Evolutionary conservation across 2,888 invertebrate genomes (phyloP), one percentile per base, ranked within the genome.

Genomic region (Exocentrus adspersus): DNA sequence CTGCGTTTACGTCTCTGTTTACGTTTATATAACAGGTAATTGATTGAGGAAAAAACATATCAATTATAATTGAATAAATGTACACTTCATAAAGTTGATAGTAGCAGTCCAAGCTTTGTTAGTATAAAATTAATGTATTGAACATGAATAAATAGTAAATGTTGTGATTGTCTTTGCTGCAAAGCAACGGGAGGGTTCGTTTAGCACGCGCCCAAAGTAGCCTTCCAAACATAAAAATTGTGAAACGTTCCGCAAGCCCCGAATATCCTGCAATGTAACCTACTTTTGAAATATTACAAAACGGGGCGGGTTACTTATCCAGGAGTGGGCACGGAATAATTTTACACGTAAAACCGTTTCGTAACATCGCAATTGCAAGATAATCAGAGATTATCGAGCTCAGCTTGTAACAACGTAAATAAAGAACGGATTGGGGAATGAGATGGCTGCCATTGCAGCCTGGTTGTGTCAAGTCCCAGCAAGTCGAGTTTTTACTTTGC

Each of bases 191-290:
- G n/a, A n/a, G n/a, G n/a, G n/a, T n/a, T n/a, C n/a, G n/a, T n/a
- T n/a, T n/a, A n/a, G n/a, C n/a, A n/a, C n/a, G n/a, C n/a, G n/a
- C n/a, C n/a, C n/a, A n/a, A 16, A 17, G 19, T 19, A 43, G n/a
- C 43, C 14, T 37, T 17, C 56, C 28, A 32, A 60, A 48, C 53
- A 64, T 56, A 37, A 60, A 65, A 30, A 71, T 79, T 77, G 77
- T 75, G 78, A 78, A 79, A 78, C 73, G 68, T 78, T 72, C 73
- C 72, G 76, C 68, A 75, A 77, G 69, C 70, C 48, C 65, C 69
- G 65, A 62, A 72, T 71, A 75, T 77, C 76, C 77, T 77, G 75
- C 77, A 69, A 72, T 73, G 72, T 80, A 81, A 81, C 81, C 81
- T 79, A 81, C 80, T 81, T 81, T 78, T 75, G 58, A 71, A 73